Percentiles rank a stretch among this genome's conserved stretches.
These are phyloP conservation scores for Mya arenaria DNA, from an alignment of 1,140 invertebrate species.

Conservation along the genomic window DNA sequence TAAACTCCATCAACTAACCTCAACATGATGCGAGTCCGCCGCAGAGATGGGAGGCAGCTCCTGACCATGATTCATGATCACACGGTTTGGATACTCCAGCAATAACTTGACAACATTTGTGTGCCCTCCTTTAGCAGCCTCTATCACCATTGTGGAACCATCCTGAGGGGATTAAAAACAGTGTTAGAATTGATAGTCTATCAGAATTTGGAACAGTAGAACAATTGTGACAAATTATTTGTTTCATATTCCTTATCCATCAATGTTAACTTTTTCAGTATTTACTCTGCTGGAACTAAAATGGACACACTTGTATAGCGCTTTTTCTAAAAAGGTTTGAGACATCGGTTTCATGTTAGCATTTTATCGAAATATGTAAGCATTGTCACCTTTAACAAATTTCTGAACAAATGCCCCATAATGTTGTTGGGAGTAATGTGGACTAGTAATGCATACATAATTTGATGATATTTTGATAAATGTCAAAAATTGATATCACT, in stretches of 20 bases:
- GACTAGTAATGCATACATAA: too few relatives aligned
- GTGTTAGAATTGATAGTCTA: background rate
- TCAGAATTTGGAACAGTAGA: too few relatives aligned
- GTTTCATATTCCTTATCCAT: background rate
- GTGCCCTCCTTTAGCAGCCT: constrained; percentile 98
- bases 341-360: background rate
- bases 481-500: too few relatives aligned
- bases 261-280: too few relatives aligned
- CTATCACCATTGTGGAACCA: constrained; percentile 99
- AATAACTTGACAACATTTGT: constrained; percentile 96
- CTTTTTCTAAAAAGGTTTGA: background rate
- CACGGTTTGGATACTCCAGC: constrained; percentile 93
- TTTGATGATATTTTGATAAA: too few relatives aligned
- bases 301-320: background rate
- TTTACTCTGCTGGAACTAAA: too few relatives aligned
- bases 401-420: too few relatives aligned
- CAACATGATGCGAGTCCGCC: constrained; percentile 67
- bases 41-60: constrained; percentile 76
- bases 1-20: constrained; percentile 65
- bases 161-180: constrained; percentile 84
- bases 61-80: constrained; percentile 75
- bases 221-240: background rate
- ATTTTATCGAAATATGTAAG: too few relatives aligned
- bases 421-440: too few relatives aligned
- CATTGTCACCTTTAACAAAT: too few relatives aligned